phyloP scores from a whole-genome alignment of 2,113 vertebrate species.

The Corythornis vintsioides region DNA sequence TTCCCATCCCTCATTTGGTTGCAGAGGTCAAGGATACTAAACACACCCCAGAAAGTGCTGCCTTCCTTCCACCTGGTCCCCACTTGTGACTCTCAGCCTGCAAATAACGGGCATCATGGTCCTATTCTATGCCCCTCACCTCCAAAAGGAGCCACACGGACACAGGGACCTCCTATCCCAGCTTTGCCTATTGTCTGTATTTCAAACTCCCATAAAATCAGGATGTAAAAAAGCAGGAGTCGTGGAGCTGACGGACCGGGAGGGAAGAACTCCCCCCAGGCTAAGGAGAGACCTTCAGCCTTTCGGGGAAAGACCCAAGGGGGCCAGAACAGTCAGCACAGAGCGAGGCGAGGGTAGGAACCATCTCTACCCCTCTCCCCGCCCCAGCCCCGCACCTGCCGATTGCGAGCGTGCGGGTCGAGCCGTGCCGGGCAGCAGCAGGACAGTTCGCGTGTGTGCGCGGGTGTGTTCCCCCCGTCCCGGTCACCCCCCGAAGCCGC shows the following conservation, averaged over 20 bases:
- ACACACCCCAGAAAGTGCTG: rapidly evolving
- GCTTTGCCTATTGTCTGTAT: rapidly evolving
- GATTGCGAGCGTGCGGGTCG: background rate
- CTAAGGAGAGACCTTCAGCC: background rate
- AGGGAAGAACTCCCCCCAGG: rapidly evolving
- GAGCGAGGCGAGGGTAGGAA: background rate
- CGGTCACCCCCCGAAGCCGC: background rate
- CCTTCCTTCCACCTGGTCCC: background rate
- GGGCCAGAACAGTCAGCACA: background rate
- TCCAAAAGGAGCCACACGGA: background rate
- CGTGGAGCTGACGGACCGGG: background rate
- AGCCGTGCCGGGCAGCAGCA: background rate
- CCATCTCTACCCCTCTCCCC: background rate
- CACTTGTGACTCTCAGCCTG: background rate
- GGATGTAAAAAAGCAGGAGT: background rate
- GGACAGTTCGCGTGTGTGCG: background rate
- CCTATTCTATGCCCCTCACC: background rate
- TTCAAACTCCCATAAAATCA: background rate
- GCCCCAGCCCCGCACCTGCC: background rate
- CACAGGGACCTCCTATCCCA: too few relatives aligned
- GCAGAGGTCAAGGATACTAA: background rate
- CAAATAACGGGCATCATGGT: rapidly evolving
- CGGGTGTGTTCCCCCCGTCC: background rate
- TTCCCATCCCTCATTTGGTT: too few relatives aligned
- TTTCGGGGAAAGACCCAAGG: background rate